A percentile compares a stretch with the other conserved stretches of the same genome.
These are phyloP conservation scores for Montipora capricornis DNA, from an alignment of 64 coral and sea anemone species.

Conservation along the genomic window DNA sequence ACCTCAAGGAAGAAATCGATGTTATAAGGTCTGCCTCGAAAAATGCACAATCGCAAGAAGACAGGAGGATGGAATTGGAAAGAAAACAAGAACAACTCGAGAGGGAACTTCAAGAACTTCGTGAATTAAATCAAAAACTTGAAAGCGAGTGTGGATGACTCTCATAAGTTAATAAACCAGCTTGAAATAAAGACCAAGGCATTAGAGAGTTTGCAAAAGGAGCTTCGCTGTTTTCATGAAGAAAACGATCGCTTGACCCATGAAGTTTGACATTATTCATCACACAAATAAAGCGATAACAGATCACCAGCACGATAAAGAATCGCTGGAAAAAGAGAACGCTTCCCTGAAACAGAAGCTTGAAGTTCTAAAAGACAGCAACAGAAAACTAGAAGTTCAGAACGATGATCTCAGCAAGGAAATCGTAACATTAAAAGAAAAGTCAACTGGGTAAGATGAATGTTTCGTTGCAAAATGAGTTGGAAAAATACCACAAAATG, in stretches of 20 bases:
- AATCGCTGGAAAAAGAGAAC: constrained; percentile 35
- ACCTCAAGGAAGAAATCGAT: constrained; percentile 51
- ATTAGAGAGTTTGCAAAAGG: constrained; percentile 31
- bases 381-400: constrained; percentile 29
- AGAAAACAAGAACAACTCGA: constrained; percentile 41
- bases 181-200: constrained; percentile 51
- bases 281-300: constrained; percentile 47
- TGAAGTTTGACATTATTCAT: constrained; percentile 38
- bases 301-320: constrained; percentile 22
- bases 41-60: constrained; percentile 46
- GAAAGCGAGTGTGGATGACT: constrained; percentile 61
- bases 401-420: constrained; percentile 13
- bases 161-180: constrained; percentile 55
- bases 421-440: constrained; percentile 9
- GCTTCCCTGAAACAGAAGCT: constrained; percentile 14
- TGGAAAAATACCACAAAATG: constrained; percentile 71
- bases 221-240: constrained; percentile 46
- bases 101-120: constrained; percentile 28
- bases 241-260: constrained; percentile 43
- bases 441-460: constrained; percentile 38
- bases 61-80: constrained; percentile 57
- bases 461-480: constrained; percentile 64
- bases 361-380: constrained; percentile 10
- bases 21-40: constrained; percentile 33
- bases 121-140: constrained; percentile 47